phyloP scores from a whole-genome alignment of 2,113 vertebrate species.

The Hyperopisus bebe region DNA sequence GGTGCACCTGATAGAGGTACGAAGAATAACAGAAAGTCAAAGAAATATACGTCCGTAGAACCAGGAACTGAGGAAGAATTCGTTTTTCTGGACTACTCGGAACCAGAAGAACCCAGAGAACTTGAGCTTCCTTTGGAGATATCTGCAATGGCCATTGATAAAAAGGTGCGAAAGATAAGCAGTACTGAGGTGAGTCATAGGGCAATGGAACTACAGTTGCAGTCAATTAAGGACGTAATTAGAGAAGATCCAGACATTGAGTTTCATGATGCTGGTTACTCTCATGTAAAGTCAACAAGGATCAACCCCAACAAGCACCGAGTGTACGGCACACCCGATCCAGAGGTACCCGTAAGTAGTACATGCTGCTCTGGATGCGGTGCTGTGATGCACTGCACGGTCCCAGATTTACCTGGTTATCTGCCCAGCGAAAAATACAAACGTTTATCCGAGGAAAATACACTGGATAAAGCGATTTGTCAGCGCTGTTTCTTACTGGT shows the following conservation, averaged over 20 bases:
- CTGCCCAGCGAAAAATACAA: constrained; percentile 73
- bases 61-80: constrained; percentile 60
- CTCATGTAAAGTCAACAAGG: constrained; percentile 20
- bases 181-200: constrained; percentile 15
- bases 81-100: constrained; percentile 60
- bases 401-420: constrained; percentile 60
- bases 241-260: constrained; percentile 37
- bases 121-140: neutral
- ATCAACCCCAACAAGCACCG: constrained; percentile 39
- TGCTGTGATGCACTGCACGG: constrained; percentile 69
- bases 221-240: constrained; percentile 9
- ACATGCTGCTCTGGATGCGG: constrained; percentile 75
- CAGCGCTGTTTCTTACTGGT: constrained; percentile 76
- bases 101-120: constrained; percentile 21
- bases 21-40: neutral
- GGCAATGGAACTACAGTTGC: constrained; percentile 43
- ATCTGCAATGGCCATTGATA: neutral
- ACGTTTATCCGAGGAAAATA: constrained; percentile 34
- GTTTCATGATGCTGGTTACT: constrained; percentile 54
- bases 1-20: neutral
- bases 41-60: constrained; percentile 40
- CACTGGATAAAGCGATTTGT: constrained; percentile 54
- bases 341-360: constrained; percentile 49
- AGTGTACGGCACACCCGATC: constrained; percentile 52
- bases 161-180: neutral